Evolutionary conservation across 2,888 invertebrate species (phyloP).

Genomic region (Melanophora roralis): DNA sequence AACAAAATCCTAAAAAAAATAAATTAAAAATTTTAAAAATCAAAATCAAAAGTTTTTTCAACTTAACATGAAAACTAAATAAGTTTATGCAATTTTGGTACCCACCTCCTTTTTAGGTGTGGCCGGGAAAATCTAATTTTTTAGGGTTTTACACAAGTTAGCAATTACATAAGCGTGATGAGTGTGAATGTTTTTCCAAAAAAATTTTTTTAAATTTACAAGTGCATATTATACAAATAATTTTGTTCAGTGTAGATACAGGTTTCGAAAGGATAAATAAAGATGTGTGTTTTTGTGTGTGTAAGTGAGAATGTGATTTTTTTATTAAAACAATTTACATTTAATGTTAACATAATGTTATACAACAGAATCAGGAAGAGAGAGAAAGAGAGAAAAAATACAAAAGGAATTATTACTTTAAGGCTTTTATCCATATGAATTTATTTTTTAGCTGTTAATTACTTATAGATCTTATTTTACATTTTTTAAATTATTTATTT

Average conservation of each 20-base stretch:
- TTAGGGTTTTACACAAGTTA: slow-evolving; percentile 56
- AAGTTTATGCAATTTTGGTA: slow-evolving; percentile 59
- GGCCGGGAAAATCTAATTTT: slow-evolving; percentile 76
- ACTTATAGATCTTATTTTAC: too few relatives aligned
- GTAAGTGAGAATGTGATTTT: neutral
- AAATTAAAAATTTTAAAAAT: neutral
- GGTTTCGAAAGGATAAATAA: neutral
- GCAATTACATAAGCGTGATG: slow-evolving; percentile 53
- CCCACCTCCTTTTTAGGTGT: slow-evolving; percentile 77
- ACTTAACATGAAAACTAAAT: slow-evolving; percentile 1
- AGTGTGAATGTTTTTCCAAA: neutral
- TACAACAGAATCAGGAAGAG: slow-evolving; percentile 23
- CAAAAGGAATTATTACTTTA: neutral
- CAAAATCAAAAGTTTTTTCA: neutral
- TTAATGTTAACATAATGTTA: neutral
- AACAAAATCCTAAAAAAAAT: neutral
- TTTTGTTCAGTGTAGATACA: slow-evolving; percentile 32
- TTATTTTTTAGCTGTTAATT: too few relatives aligned
- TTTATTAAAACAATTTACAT: neutral
- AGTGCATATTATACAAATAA: neutral
- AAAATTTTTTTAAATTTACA: neutral
- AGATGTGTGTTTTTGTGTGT: neutral
- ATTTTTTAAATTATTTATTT: neutral
- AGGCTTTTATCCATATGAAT: too few relatives aligned
- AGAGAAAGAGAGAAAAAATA: neutral